phyloP scores from a whole-genome alignment of 1,140 invertebrate species.

The Bombus balteatus region DNA sequence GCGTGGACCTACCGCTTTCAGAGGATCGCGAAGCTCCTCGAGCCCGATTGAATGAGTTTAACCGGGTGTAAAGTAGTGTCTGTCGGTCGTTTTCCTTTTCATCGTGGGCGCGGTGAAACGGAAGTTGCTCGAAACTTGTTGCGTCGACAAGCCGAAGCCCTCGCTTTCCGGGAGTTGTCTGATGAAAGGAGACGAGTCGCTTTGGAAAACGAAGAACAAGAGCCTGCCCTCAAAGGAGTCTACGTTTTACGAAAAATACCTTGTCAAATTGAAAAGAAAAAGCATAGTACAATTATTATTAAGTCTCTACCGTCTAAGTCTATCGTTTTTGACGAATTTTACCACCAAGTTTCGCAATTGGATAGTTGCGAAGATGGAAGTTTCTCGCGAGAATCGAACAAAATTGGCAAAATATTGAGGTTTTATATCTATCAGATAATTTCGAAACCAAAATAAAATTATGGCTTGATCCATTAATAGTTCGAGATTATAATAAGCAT shows the following conservation, averaged over 20 bases:
- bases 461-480: no score
- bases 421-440: no score
- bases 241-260: no score
- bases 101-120: conserved; percentile 45
- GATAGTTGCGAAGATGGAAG: no score
- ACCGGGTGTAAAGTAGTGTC: conserved; percentile 50
- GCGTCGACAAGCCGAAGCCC: conserved; percentile 13
- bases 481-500: no score
- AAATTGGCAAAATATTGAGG: no score
- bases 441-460: no score
- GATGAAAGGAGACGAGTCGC: conserved; percentile 16
- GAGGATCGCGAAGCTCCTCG: neutral
- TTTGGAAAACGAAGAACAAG: neutral
- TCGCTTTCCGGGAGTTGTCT: neutral
- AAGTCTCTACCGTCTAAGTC: no score
- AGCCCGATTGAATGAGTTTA: conserved; percentile 45
- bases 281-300: no score
- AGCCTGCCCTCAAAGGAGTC: neutral
- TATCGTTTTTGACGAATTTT: neutral
- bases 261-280: neutral
- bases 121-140: conserved; percentile 53
- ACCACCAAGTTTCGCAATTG: no score
- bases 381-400: no score
- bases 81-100: conserved; percentile 48
- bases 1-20: neutral